phyloP scores from a whole-genome alignment of 1,140 invertebrate genomes.

The Pseudomyrmex cubaensis region DNA sequence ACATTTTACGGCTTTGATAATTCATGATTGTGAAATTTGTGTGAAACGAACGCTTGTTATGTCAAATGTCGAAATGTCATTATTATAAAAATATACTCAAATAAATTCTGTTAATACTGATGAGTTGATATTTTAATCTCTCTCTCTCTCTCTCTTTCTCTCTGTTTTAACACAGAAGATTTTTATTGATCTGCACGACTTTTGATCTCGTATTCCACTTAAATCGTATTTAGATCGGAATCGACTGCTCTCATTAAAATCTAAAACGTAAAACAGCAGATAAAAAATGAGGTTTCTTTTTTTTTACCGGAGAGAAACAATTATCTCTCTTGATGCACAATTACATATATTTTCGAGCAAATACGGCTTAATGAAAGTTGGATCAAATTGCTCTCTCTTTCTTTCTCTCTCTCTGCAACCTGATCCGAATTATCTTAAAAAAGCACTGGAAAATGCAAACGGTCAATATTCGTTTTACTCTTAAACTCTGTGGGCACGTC shows the following conservation, averaged over 20 bases:
- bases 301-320: neutral
- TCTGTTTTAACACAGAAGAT: neutral
- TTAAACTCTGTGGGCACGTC: neutral
- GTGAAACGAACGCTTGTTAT: neutral
- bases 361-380: constrained; percentile 37
- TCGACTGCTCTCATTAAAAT: constrained; percentile 31
- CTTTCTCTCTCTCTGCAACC: too few species aligned
- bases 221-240: neutral
- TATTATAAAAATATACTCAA: neutral
- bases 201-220: constrained; percentile 16
- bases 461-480: neutral
- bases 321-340: constrained; percentile 28
- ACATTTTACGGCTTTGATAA: neutral
- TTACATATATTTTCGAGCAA: constrained; percentile 42
- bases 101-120: neutral
- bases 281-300: neutral
- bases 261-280: constrained; percentile 30
- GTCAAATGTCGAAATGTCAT: neutral
- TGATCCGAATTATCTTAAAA: constrained; percentile 1
- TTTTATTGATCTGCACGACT: neutral
- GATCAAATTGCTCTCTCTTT: neutral
- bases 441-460: neutral
- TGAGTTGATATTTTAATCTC: neutral
- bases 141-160: neutral
- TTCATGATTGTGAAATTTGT: neutral